Evolutionary conservation across 2,888 invertebrate genomes (phyloP).

Genomic region (Cetonia aurata): DNA sequence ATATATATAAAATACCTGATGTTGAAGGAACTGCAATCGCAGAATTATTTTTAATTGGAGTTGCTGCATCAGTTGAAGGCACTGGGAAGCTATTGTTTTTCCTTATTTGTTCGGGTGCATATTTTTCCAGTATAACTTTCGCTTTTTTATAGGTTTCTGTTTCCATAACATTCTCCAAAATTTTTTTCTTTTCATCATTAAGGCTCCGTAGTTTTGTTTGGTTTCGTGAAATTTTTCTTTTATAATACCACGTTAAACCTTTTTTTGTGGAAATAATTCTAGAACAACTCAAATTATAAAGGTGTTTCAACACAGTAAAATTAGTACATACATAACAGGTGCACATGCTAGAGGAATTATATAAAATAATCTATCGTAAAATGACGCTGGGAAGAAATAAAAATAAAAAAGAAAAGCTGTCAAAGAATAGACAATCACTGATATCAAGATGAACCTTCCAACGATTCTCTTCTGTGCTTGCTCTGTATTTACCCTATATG

Average conservation of each 20-base stretch:
- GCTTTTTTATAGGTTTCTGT: slow-evolving; percentile 97
- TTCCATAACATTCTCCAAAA: slow-evolving; percentile 96
- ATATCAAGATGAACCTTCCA: slow-evolving; percentile 80
- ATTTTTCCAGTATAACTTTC: slow-evolving; percentile 89
- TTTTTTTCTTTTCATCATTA: slow-evolving; percentile 85
- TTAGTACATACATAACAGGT: slow-evolving; percentile 82
- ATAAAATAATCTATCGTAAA: slow-evolving; percentile 80
- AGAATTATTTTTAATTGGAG: slow-evolving; percentile 40
- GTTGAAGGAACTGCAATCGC: slow-evolving; percentile 30
- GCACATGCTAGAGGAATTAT: slow-evolving; percentile 84
- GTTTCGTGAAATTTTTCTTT: slow-evolving; percentile 83
- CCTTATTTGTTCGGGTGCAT: slow-evolving; percentile 75
- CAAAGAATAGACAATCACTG: slow-evolving; percentile 78
- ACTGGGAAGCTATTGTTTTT: slow-evolving; percentile 52
- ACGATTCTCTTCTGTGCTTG: slow-evolving; percentile 85
- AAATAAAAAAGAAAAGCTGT: slow-evolving; percentile 83
- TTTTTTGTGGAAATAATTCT: slow-evolving; percentile 85
- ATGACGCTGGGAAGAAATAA: slow-evolving; percentile 82
- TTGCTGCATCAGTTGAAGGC: slow-evolving; percentile 40
- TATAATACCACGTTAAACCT: slow-evolving; percentile 90
- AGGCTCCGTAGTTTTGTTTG: slow-evolving; percentile 79
- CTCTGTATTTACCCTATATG: slow-evolving; percentile 84
- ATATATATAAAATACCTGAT: slow-evolving; percentile 40
- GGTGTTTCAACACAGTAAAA: neutral
- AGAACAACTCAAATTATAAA: slow-evolving; percentile 7